Base-by-base conservation (phyloP, 1,140 invertebrate species). In the Lordiphosa mommai region DNA sequence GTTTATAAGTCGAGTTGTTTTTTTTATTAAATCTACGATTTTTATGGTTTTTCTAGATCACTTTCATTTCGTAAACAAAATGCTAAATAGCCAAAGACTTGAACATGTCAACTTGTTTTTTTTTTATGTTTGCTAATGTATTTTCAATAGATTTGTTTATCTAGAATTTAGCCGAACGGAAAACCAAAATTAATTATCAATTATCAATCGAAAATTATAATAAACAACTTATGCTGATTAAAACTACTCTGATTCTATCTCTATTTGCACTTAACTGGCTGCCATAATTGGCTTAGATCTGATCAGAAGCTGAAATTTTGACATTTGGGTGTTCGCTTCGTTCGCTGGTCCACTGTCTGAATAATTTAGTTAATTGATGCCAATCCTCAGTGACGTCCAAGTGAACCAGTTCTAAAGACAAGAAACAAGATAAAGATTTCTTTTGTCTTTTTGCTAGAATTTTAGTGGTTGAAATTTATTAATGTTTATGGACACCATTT, bases 41-140 rank as follows among this genome's bases (percentile, higher is more conserved):
- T 65, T 50, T 57, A 66, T 66, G 52, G 52, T 46, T 66, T 66
- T 66, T 66, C 63, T 66, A 66, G 63, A 66, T 66, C 63, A 66
- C 63, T 66, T 66, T 66, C 63, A 66, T 66, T 66, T 66, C 66
- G 61, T 66, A 29, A 29, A 43, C 40, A 43, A 27, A 27, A 43
- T 66, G 63, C 66, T 58, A 63, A 66, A 48, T 58, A 29, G 32
- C 37, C 7, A 36, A 48, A 44, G 12, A 47, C 29, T 32, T 41
- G 20, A 48, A 43, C n/a, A 16, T 27, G 9, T 32, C n/a, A 6
- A 34, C 13, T 34, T 34, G 17, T 14, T 47, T 38, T 59, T 12
- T 37, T 8, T 27, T 41, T 40, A 37, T 17, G 36, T 16, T 38
- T 38, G 3, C n/a, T 43, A 29, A 43, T 43, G 40, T 23, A 29